These are phyloP conservation scores for Enoplosus armatus DNA, from an alignment of 2,797 vertebrate genomes.

Conservation along the genomic window DNA sequence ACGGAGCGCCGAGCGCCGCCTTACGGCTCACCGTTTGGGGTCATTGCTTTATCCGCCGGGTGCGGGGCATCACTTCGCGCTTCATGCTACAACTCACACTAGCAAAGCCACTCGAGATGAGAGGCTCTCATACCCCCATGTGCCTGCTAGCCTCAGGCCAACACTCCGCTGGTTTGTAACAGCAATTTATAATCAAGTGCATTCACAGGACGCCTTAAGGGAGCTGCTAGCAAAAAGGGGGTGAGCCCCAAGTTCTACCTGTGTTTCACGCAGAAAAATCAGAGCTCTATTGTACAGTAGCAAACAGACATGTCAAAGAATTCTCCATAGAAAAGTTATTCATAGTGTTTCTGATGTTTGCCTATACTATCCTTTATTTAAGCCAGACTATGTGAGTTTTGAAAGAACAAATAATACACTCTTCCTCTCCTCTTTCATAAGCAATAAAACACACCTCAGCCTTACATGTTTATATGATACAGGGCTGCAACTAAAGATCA, in stretches of 20 bases:
- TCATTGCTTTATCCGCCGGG: slow-evolving; percentile 32
- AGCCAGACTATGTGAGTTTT: not conserved
- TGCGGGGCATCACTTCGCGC: slow-evolving; percentile 38
- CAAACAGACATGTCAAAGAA: not conserved
- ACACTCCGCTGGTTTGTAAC: slow-evolving; percentile 23
- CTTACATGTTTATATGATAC: no score
- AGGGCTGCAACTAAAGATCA: not conserved
- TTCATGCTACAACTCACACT: slow-evolving; percentile 48
- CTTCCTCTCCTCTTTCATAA: not conserved
- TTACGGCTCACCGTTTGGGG: slow-evolving; percentile 32
- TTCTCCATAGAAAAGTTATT: not conserved
- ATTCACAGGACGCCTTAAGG: slow-evolving; percentile 29
- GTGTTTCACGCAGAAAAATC: slow-evolving; percentile 3
- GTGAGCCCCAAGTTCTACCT: not conserved
- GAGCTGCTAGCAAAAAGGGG: slow-evolving; percentile 16
- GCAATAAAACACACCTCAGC: not conserved
- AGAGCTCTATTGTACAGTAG: not conserved
- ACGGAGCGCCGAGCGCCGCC: not conserved
- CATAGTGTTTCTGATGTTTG: not conserved
- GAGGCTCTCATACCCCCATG: slow-evolving; percentile 26
- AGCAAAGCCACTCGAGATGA: slow-evolving; percentile 40
- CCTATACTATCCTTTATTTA: not conserved
- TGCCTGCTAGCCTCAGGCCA: slow-evolving; percentile 30
- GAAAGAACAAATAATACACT: not conserved
- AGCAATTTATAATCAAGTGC: slow-evolving; percentile 45